Evolutionary conservation across 2,113 vertebrate species (phyloP).

Genomic region (Tapirus terrestris): DNA sequence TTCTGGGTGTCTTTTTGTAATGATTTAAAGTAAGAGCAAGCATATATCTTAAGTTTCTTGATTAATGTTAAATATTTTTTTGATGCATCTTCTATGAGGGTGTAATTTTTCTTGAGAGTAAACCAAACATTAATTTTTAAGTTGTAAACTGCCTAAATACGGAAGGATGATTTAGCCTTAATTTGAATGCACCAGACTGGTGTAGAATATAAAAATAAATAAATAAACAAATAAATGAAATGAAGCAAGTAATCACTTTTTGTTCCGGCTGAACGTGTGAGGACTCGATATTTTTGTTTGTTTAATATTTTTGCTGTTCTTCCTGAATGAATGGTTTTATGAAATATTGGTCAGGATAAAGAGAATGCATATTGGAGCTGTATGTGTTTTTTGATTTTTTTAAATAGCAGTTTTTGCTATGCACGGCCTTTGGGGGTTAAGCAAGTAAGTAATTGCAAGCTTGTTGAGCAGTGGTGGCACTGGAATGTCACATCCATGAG

Average conservation of each 20-base stretch:
- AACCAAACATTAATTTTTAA: background rate
- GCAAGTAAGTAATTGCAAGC: background rate
- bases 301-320: background rate
- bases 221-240: background rate
- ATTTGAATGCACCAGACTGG: background rate
- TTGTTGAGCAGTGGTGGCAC: background rate
- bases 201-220: background rate
- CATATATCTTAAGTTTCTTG: background rate
- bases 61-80: background rate
- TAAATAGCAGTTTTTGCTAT: background rate
- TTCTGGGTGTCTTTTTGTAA: background rate
- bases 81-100: background rate
- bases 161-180: background rate
- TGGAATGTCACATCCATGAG: background rate
- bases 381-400: background rate
- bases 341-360: background rate
- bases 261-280: background rate
- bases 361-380: background rate
- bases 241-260: background rate
- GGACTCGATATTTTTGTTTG: background rate
- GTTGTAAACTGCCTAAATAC: background rate
- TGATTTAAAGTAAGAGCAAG: background rate
- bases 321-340: background rate
- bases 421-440: background rate
- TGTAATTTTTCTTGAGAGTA: background rate